A percentile compares a stretch with the other conserved stretches of the same genome.
phyloP scores from a whole-genome alignment of 2,113 vertebrate species.

The Sinocyclocheilus anophthalmus region DNA sequence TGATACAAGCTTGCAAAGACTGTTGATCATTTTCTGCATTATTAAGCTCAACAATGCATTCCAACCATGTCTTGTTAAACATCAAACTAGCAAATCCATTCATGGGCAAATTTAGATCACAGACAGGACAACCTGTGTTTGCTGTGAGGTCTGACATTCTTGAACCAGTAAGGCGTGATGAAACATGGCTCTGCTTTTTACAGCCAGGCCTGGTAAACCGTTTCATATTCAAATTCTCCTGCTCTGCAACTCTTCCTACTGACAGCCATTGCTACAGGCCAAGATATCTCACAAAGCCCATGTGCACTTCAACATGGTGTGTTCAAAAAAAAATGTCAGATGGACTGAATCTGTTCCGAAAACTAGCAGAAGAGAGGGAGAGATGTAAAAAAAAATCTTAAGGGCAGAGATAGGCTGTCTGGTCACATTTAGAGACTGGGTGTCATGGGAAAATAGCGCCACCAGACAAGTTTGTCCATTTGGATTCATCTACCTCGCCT shows the following conservation, averaged over 20 bases:
- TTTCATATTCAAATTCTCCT: conserved; percentile 33
- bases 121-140: conserved; percentile 24
- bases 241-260: conserved; percentile 23
- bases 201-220: conserved; percentile 35
- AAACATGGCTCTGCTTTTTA: conserved; percentile 33
- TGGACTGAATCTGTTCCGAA: conserved; percentile 41
- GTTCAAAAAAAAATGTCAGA: conserved; percentile 26
- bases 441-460: conserved; percentile 48
- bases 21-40: not conserved
- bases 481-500: conserved; percentile 46
- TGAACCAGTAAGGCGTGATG: conserved; percentile 41
- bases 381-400: conserved; percentile 49
- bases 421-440: conserved; percentile 41
- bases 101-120: not conserved
- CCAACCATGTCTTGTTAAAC: not conserved
- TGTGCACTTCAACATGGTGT: conserved; percentile 50
- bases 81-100: not conserved
- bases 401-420: conserved; percentile 57
- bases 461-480: conserved; percentile 58
- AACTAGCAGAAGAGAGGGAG: conserved; percentile 29
- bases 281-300: conserved; percentile 47
- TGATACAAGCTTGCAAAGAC: not conserved
- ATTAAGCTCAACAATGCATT: not conserved
- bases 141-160: conserved; percentile 27
- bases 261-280: conserved; percentile 52